Evolutionary conservation across 2,797 vertebrate genomes (phyloP).

Genomic region (Molossus molossus): DNA sequence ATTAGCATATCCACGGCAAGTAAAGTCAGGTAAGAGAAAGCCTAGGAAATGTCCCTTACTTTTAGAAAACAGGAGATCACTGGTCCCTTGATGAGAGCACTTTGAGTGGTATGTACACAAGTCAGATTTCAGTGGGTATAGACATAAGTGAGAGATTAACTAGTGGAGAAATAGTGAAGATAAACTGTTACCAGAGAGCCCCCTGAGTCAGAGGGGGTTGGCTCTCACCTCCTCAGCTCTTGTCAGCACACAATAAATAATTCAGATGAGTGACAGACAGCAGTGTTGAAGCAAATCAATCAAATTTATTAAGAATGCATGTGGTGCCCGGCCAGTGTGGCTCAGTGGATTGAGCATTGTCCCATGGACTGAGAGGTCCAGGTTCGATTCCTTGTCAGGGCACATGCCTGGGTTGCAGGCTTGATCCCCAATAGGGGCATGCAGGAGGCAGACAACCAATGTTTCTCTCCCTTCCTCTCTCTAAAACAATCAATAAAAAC

Average conservation of each 20-base stretch:
- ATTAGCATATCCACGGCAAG: background rate
- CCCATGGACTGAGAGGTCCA: no score
- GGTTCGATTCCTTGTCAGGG: no score
- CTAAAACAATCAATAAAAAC: background rate
- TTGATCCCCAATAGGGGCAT: no score
- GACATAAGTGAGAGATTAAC: background rate
- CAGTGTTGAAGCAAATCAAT: background rate
- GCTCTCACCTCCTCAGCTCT: background rate
- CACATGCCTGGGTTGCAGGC: no score
- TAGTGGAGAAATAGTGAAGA: background rate
- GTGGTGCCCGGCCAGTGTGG: background rate
- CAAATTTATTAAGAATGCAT: background rate
- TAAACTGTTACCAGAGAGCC: background rate
- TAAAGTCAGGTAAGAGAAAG: slow-evolving; percentile 11
- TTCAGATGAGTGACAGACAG: background rate
- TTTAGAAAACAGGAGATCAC: background rate
- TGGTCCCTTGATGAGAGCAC: background rate
- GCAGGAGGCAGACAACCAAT: no score
- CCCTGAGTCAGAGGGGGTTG: background rate
- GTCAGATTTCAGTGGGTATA: slow-evolving; percentile 16
- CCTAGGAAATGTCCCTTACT: background rate
- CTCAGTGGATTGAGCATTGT: no score
- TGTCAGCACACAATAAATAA: background rate
- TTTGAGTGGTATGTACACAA: background rate
- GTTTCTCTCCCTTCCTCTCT: background rate